Evolutionary conservation across 2,888 invertebrate genomes (phyloP).

Genomic region (Macrosiphum euphorbiae): DNA sequence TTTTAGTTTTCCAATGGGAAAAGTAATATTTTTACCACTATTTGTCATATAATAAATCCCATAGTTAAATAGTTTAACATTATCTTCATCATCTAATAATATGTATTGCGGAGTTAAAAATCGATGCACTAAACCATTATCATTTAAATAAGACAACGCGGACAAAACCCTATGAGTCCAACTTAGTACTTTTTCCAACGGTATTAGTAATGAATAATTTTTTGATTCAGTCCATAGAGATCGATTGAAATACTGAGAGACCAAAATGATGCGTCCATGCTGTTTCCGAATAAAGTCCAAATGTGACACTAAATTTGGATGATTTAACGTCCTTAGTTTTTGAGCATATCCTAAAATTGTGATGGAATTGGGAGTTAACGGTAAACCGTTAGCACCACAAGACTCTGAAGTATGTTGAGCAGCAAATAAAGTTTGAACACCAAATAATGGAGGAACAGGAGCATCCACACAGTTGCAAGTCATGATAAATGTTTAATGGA

Average conservation of each 20-base stretch:
- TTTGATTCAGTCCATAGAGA: constrained; percentile 74
- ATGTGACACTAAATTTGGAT: constrained; percentile 88
- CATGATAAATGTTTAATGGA: constrained; percentile 48
- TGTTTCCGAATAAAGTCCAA: constrained; percentile 92
- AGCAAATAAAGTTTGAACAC: constrained; percentile 93
- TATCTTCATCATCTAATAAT: constrained; percentile 79
- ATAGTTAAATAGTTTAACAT: constrained; percentile 90
- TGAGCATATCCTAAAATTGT: constrained; percentile 93
- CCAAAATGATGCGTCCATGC: constrained; percentile 92
- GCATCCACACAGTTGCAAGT: constrained; percentile 60
- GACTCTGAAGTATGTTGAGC: constrained; percentile 89
- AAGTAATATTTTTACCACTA: constrained; percentile 86
- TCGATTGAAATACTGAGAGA: constrained; percentile 83
- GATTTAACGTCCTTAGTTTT: constrained; percentile 81
- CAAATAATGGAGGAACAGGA: constrained; percentile 72
- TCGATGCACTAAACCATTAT: constrained; percentile 81
- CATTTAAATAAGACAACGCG: constrained; percentile 81
- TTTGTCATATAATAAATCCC: constrained; percentile 95
- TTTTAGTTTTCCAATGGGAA: constrained; percentile 84
- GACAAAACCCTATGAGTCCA: constrained; percentile 82
- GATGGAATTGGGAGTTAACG: constrained; percentile 95
- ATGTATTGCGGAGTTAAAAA: constrained; percentile 88
- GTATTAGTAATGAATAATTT: constrained; percentile 69
- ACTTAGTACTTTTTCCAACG: constrained; percentile 74
- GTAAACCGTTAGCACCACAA: constrained; percentile 96